Evolutionary conservation across 2,797 vertebrate genomes (phyloP), one percentile per base, ranked within the genome.

Genomic region (Centropyge bicolor): DNA sequence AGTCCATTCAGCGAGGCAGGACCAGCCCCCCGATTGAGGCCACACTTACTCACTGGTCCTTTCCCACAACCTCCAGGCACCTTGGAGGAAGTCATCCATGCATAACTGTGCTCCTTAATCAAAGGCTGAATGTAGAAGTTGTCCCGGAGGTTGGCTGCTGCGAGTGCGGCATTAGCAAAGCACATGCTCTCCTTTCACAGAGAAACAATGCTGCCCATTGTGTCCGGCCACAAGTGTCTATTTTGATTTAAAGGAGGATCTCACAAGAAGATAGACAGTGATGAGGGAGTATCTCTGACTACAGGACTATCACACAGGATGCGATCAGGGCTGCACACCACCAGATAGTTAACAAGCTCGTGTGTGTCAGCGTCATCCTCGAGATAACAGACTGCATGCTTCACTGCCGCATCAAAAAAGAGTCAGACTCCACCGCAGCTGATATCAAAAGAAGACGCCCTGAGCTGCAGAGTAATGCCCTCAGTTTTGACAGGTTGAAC

Each of bases 81-180:
- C 94, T 95, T 92, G 66, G 89, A 95, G 93, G 96, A 97, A 97
- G 96, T 95, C 95, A 96, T 87, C 96, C 96, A 92, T 96, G 95
- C 94, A 95, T 96, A 97, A 97, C 95, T 92, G 89, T 76, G 93
- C 94, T 97, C 95, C 95, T 96, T 95, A 97, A 97, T 97, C 96
- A 96, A 94, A 94, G 92, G 79, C 95, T 95, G 95, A 96, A 96
- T 95, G 95, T 48, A 91, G 89, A 77, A 95, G 95, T 94, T 93
- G 94, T 95, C 95, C 94, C 90, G 93, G 95, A 96, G 95, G 95
- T 95, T 94, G 85, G 94, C 92, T 90, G 95, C 94, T 89, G 93
- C 89, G 80, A 94, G 93, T 87, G 91, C 87, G 74, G 92, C 93
- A 91, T 96, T 94, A 96, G 94, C 70, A 89, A 93, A 95, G 94